These are phyloP conservation scores for Lophius americanus DNA, from an alignment of 2,797 vertebrate species.

Conservation along the genomic window DNA sequence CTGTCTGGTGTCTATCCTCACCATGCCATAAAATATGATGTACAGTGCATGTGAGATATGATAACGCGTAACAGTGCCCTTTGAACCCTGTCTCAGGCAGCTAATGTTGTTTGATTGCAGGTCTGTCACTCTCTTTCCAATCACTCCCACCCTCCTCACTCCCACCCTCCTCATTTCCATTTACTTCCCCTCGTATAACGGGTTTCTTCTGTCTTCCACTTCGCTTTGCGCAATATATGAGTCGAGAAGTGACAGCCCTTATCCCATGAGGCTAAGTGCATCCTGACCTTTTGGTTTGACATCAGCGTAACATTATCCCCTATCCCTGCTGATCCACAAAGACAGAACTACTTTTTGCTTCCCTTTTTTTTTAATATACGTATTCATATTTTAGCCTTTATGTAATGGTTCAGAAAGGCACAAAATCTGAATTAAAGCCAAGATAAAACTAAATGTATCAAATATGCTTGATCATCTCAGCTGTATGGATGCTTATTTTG, in stretches of 20 bases:
- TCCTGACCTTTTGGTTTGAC: conserved; percentile 62
- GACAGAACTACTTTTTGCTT: conserved; percentile 41
- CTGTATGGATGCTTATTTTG: not conserved
- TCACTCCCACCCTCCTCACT: conserved; percentile 9
- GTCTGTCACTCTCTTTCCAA: conserved; percentile 33
- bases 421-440: conserved; percentile 5
- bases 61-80: no score
- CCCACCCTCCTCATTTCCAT: not conserved
- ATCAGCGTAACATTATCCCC: not conserved
- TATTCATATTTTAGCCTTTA: conserved; percentile 28
- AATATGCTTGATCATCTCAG: conserved; percentile 14
- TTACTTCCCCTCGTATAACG: conserved; percentile 10
- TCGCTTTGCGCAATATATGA: conserved; percentile 15
- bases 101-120: conserved; percentile 35
- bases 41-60: no score
- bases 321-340: conserved; percentile 33
- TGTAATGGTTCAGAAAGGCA: conserved; percentile 22
- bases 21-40: no score
- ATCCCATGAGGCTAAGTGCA: conserved; percentile 61
- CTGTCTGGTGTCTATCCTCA: no score
- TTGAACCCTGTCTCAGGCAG: no score
- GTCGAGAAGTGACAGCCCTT: conserved; percentile 48
- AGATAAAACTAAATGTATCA: not conserved
- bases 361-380: conserved; percentile 13
- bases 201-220: conserved; percentile 19